Evolutionary conservation across 2,113 vertebrate genomes (phyloP), one percentile per base, ranked within the genome.

Genomic region (Corythoichthys intestinalis): DNA sequence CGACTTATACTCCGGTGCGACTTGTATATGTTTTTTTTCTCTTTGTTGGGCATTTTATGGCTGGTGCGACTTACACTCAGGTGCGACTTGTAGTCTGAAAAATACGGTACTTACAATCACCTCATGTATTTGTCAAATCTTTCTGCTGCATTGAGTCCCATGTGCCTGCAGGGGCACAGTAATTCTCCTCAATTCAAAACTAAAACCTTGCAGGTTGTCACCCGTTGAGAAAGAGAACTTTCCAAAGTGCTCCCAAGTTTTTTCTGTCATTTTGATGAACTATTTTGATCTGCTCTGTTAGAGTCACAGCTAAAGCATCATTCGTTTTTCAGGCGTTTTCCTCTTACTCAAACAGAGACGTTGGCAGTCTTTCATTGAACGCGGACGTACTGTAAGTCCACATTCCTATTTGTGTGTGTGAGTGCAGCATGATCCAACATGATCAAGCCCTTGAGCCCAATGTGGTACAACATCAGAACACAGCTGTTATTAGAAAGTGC

Each of bases 341-440:
- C 48, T 58, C 50, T 65, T 68, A 50, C 50, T 52, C 38, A 62
- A 66, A 73, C 68, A 72, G 66, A 56, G 62, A 54, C 41, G 48
- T 73, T 49, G 53, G 50, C 57, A 49, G 15, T 71, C 58, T 66
- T 75, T 72, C 67, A 3, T n/a, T 61, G 47, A 69, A 57, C 2
- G 37, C 64, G 70, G 67, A 39, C 20, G 20, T 28, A 28, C 20
- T 58, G 54, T 57, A 59, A 70, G 57, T 6, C 4, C 28, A 41
- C 65, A 80, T 83, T 77, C 70, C 61, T 71, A 11, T 44, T 44
- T 60, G 61, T 37, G 60, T 62, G 73, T 73, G 71, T 74, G 69
- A 74, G 71, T 73, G 69, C 3, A 49, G 49, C 52, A 14, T 65
- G 71, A 72, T 78, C 69, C 76, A 72, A 82, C 50, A 48, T 70